Base-by-base conservation (phyloP, 1,140 invertebrate genomes). In the Goniozus legneri region DNA sequence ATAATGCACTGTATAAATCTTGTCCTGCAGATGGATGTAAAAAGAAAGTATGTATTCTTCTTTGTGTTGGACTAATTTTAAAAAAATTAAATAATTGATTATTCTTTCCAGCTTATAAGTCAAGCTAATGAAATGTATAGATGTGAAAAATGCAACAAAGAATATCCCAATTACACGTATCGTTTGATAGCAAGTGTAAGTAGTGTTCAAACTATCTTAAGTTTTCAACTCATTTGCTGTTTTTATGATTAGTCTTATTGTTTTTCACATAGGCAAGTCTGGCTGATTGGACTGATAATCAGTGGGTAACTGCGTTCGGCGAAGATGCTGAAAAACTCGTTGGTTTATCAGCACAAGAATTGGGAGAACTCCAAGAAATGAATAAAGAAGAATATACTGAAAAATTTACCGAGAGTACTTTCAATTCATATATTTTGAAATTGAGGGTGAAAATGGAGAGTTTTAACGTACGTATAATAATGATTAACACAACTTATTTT, bases 71-170 rank as follows among this genome's bases (percentile, higher is more conserved):
- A 30, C 19, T 21, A 43, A 16, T 8, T 20, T 27, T 24, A 20
- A 14, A 19, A 30, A 16, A 45, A 7, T 41, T 37, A 37, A 19
- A 14, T 27, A 22, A 47, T 35, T 42, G 4, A 14, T 48, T 56
- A 14, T 53, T 36, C 32, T 44, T 61, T 68, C 16, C 41, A 81
- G 78, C 69, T 92, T 1, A 76, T 95, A 19, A 94, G 97, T 75
- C 80, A 87, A 64, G 83, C 87, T 34, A 93, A 94, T 69, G 91
- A 89, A 6, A 79, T 86, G 55, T 98, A 85, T 67, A 80, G 92
- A 49, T 99, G 97, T 71, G 96, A 98, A 69, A 97, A 97, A 71
- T 99, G 96, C 70, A 82, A 87, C 52, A 78, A 82, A 35, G 89
- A 92, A 47, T 91, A 82, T 67, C 84, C 86, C 0, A 87, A 89